Conservation (phyloP, 64 coral and sea anemone species). For the Stylophora pistillata region DNA sequence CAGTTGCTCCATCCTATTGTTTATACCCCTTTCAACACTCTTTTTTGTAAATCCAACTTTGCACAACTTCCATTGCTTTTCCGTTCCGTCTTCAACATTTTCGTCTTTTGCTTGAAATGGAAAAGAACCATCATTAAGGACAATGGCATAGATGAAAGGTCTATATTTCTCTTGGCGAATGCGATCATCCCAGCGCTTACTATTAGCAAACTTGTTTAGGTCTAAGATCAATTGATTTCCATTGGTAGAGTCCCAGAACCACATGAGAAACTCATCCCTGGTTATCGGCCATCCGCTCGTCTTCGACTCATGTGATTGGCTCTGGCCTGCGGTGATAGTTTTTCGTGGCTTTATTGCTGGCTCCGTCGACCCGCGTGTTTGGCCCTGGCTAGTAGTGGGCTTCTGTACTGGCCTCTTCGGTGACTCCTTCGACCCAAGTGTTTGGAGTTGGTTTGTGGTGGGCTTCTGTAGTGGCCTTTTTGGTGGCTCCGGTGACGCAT, state of each 20-base stretch:
- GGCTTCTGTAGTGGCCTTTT: no score
- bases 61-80: background rate
- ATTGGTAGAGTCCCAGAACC: conserved; percentile 5
- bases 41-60: conserved; percentile 33
- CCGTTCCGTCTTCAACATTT: no score
- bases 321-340: no score
- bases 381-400: no score
- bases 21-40: no score
- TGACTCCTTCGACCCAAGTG: no score
- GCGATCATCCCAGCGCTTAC: background rate
- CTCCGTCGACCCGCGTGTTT: no score
- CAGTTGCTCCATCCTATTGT: conserved; percentile 8
- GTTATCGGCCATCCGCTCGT: background rate
- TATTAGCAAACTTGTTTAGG: background rate
- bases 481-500: no score
- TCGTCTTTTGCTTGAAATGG: background rate
- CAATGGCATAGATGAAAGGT: background rate
- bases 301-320: background rate
- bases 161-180: conserved; percentile 36
- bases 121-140: conserved; percentile 10
- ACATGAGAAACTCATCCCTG: no score
- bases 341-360: no score
- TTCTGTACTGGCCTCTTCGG: no score
- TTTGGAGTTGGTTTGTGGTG: no score
- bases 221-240: background rate